phyloP scores from a whole-genome alignment of 1,140 invertebrate genomes.

The Parapsyche elsis region DNA sequence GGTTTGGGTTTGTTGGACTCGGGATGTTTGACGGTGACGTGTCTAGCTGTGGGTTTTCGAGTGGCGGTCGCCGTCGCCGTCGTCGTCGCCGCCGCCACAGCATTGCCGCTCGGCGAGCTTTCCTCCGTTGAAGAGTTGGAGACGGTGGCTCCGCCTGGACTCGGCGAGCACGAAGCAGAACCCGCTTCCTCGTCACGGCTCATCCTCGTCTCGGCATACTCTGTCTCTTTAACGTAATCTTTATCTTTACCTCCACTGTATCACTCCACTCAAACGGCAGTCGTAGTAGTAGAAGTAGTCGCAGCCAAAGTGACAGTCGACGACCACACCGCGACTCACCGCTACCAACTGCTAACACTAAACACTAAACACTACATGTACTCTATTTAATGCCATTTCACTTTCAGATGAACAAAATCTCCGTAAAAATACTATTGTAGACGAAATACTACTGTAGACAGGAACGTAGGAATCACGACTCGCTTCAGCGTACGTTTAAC shows the following conservation, averaged over 20 bases:
- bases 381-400: too few species aligned
- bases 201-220: not conserved
- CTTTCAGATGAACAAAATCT: too few species aligned
- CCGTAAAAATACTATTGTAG: too few species aligned
- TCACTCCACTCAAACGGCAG: not conserved
- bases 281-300: too few species aligned
- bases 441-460: too few species aligned
- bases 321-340: not conserved
- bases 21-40: slow-evolving; percentile 93
- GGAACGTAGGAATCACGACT: too few species aligned
- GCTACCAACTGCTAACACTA: not conserved
- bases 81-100: not conserved
- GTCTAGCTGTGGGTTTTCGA: slow-evolving; percentile 84
- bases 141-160: not conserved
- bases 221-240: too few species aligned
- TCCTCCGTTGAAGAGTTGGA: too few species aligned
- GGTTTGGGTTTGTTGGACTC: slow-evolving; percentile 96
- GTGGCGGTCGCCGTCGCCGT: slow-evolving; percentile 71
- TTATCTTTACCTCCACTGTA: not conserved
- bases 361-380: too few species aligned
- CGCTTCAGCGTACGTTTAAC: too few species aligned
- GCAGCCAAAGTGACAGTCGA: not conserved
- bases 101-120: not conserved
- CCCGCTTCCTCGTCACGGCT: slow-evolving; percentile 12
- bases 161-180: not conserved